Evolutionary conservation across 2,797 vertebrate genomes (phyloP).

Genomic region (Sebastes elongatus): DNA sequence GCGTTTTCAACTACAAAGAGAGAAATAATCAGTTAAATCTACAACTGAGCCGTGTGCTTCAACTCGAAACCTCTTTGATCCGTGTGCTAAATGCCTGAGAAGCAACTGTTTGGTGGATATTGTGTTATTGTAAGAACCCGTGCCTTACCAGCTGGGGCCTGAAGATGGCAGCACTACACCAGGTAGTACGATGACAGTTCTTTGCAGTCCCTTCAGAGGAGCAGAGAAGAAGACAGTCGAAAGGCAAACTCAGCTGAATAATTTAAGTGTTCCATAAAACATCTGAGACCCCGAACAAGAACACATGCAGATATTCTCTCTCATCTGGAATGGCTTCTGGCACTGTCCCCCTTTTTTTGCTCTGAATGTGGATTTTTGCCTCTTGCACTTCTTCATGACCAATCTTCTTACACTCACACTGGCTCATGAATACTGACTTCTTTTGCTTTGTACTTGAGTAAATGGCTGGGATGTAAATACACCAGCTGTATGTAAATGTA

Average conservation of each 20-base stretch:
- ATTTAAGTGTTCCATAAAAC: conserved; percentile 63
- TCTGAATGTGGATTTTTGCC: conserved; percentile 8
- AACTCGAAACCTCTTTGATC: not conserved
- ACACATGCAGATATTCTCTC: conserved; percentile 10
- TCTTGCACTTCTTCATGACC: not conserved
- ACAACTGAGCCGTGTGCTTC: not conserved
- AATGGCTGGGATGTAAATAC: not conserved
- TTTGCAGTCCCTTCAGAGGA: not conserved
- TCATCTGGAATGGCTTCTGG: conserved; percentile 2
- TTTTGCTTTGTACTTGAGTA: not conserved
- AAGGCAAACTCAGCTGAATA: conserved; percentile 53
- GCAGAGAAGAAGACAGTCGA: conserved; percentile 24
- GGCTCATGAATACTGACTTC: not conserved
- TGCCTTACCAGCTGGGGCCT: conserved; percentile 28
- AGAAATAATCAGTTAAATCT: not conserved
- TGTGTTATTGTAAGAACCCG: not conserved
- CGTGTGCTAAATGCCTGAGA: not conserved
- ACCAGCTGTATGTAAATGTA: not conserved
- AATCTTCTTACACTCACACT: not conserved
- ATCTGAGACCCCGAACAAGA: conserved; percentile 35
- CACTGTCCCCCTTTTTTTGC: not conserved
- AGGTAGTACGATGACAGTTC: not conserved
- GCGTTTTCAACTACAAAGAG: not conserved
- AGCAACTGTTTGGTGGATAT: not conserved
- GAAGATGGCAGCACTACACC: conserved; percentile 55